Base-by-base conservation (phyloP, 2,888 invertebrate genomes). In the Zygothrica quintamaculata region DNA sequence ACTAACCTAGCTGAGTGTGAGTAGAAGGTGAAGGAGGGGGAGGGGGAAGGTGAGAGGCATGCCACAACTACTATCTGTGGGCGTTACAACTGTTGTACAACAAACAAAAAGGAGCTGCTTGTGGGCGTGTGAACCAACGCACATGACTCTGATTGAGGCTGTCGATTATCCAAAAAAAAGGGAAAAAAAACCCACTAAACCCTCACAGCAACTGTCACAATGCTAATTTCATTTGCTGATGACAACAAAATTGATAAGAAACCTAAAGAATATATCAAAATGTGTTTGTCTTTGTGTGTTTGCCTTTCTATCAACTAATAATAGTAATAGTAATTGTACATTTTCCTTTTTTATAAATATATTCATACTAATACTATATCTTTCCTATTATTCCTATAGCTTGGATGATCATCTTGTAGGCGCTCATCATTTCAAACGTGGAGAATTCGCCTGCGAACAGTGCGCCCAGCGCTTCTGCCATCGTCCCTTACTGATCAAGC, bases 401-500 rank as follows among this genome's bases (percentile, higher is more conserved):
- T 93, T 97, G 90, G 96, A 97, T 91, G 95, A 94, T 71, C 97
- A 97, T 90, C 91, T 97, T 89, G 93, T 96, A 53, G 93, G 93
- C 58, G 93, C 94, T 50, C 97, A 97, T 92, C 94, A 94, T 64
- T 96, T 95, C 89, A 94, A 94, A 13, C 93, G 94, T 25, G 94
- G 95, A 68, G 95, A 96, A 77, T 96, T 94, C 91, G 93, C 93
- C 86, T 98, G 98, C 90, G 96, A 96, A 79, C 93, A 94, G 66
- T 98, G 98, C 91, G 94, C 95, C 15, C 94, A 95, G 79, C 94
- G 95, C 3, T 98, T 96, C 92, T 94, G 95, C 77, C 95, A 95
- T 93, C 94, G 96, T 42, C 95, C 96, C 0, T 93, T 96, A 68
- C 92, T 97, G 51, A 93, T 96, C 65, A 94, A 96, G 46, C 98